Evolutionary conservation across 2,888 invertebrate genomes (phyloP).

Genomic region (Eilema griseolum): DNA sequence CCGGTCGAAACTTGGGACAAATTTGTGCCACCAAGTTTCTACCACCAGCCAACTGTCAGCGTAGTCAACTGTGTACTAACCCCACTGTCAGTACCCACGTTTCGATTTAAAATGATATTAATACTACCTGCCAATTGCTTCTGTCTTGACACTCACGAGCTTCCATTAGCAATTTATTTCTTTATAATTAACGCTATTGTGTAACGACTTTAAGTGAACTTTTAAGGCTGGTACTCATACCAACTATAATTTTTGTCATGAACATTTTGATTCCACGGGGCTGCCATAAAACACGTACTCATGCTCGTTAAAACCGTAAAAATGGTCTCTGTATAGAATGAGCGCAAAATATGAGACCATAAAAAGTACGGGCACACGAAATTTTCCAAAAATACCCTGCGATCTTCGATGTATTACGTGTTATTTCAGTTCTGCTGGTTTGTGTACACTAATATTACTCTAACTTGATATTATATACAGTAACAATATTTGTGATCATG

Average conservation of each 20-base stretch:
- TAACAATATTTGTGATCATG: not conserved
- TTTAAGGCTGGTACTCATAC: conserved; percentile 25
- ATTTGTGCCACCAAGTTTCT: too few relatives aligned
- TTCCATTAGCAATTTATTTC: conserved; percentile 1
- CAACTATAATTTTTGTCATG: conserved; percentile 44
- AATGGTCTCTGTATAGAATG: conserved; percentile 75
- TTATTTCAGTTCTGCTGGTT: conserved; percentile 19
- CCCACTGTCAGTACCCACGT: too few relatives aligned
- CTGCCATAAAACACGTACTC: conserved; percentile 76
- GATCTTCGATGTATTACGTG: conserved; percentile 70
- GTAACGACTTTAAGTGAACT: not conserved
- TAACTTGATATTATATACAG: not conserved
- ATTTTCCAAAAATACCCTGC: conserved; percentile 74
- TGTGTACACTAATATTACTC: conserved; percentile 29
- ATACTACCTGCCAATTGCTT: not conserved
- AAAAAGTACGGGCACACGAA: conserved; percentile 78
- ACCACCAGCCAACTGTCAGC: too few relatives aligned
- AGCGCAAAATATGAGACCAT: conserved; percentile 78
- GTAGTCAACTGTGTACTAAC: too few relatives aligned
- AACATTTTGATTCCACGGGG: conserved; percentile 49
- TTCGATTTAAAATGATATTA: not conserved
- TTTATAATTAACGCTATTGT: conserved; percentile 1
- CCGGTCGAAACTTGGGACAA: too few relatives aligned
- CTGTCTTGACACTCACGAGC: not conserved
- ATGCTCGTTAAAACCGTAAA: conserved; percentile 76